Evolutionary conservation across 1,140 invertebrate species (phyloP).

Genomic region (Dreissena polymorpha): DNA sequence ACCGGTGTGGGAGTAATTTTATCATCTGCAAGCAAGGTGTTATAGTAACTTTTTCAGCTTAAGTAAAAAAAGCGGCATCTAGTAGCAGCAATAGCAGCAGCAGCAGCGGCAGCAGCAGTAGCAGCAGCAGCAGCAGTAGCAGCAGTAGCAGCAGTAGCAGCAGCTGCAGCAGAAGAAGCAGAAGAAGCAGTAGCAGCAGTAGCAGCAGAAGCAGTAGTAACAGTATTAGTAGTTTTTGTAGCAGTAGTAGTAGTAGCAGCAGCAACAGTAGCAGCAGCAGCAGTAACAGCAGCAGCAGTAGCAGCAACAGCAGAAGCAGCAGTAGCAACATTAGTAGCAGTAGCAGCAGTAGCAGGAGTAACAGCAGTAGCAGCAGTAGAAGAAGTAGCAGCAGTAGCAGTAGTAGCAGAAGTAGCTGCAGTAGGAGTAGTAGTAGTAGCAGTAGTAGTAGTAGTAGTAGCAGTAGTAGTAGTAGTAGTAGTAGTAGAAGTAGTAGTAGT

Average conservation of each 20-base stretch:
- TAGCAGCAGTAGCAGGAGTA: not conserved
- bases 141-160: not conserved
- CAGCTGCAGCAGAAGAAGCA: not conserved
- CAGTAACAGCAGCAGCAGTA: not conserved
- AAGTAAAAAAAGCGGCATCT: no score
- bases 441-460: not conserved
- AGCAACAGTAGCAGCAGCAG: no score
- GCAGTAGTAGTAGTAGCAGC: not conserved
- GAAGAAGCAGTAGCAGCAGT: not conserved
- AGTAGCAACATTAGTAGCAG: not conserved
- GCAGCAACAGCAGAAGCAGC: not conserved
- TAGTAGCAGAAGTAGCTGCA: not conserved
- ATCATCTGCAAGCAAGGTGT: no score
- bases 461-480: slow-evolving; percentile 1
- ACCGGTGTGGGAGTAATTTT: no score
- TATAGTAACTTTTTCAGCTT: no score
- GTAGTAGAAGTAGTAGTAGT: not conserved
- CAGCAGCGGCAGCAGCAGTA: no score
- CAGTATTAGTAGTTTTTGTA: not conserved
- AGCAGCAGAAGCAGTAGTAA: not conserved
- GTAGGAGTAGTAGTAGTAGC: not conserved
- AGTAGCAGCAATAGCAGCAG: not conserved
- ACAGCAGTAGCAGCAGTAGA: not conserved
- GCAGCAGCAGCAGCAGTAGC: not conserved
- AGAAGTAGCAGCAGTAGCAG: not conserved